Evolutionary conservation across 2,888 invertebrate species (phyloP).

Genomic region (Drosophila neonasuta): DNA sequence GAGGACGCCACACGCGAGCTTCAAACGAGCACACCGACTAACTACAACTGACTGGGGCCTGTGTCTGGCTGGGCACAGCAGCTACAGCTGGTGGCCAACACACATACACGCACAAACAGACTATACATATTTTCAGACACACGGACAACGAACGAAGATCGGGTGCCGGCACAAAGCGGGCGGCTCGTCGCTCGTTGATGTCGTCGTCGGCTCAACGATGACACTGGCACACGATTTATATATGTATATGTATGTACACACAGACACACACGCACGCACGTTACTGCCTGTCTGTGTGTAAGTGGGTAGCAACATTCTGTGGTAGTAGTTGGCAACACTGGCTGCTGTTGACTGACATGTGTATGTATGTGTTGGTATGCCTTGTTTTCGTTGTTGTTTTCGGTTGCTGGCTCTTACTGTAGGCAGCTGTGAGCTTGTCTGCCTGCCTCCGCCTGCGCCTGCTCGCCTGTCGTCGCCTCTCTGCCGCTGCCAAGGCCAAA

Average conservation of each 20-base stretch:
- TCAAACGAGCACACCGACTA: conserved; percentile 63
- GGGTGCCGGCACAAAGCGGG: conserved; percentile 65
- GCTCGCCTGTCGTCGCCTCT: conserved; percentile 56
- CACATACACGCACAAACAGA: background rate
- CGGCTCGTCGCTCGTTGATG: conserved; percentile 17
- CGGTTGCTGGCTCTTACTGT: conserved; percentile 44
- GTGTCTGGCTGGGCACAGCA: conserved; percentile 45
- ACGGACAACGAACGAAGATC: conserved; percentile 59
- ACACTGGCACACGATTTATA: conserved; percentile 49
- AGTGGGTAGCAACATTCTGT: conserved; percentile 37
- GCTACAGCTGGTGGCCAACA: conserved; percentile 43
- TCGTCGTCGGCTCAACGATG: conserved; percentile 43
- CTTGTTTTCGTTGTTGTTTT: conserved; percentile 31
- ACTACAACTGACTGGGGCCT: conserved; percentile 68
- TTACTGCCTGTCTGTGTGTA: conserved; percentile 43
- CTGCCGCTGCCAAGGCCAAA: conserved; percentile 73
- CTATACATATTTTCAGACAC: conserved; percentile 9
- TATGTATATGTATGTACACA: background rate
- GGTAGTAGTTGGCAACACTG: conserved; percentile 55
- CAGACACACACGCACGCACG: conserved; percentile 31
- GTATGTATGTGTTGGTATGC: conserved; percentile 36
- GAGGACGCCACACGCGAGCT: conserved; percentile 54
- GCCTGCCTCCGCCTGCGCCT: conserved; percentile 48
- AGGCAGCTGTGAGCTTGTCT: conserved; percentile 67
- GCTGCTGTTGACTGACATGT: conserved; percentile 48